Evolutionary conservation across 2,888 invertebrate species (phyloP).

Genomic region (Graphium colonna): DNA sequence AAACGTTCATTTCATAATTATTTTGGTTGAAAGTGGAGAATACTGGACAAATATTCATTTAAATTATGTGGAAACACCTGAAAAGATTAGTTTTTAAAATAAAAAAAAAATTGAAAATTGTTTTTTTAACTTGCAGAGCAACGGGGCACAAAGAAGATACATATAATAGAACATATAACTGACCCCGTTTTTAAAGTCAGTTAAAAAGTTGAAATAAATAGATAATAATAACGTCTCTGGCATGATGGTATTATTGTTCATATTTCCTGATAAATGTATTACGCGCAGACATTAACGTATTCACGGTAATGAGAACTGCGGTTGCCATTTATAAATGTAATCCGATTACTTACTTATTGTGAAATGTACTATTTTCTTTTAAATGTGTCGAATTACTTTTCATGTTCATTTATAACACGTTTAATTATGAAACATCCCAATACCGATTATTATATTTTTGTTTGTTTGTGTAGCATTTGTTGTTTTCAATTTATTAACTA

Average conservation of each 20-base stretch:
- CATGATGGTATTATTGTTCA: slow-evolving; percentile 10
- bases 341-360: slow-evolving; percentile 10
- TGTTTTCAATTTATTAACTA: too few relatives aligned
- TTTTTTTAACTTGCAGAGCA: too few relatives aligned
- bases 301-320: slow-evolving; percentile 11
- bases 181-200: neutral
- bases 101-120: too few relatives aligned
- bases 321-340: slow-evolving; percentile 20
- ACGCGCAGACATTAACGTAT: slow-evolving; percentile 12
- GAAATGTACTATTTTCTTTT: slow-evolving; percentile 7
- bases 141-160: too few relatives aligned
- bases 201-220: neutral
- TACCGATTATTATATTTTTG: too few relatives aligned
- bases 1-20: too few relatives aligned
- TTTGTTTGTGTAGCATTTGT: too few relatives aligned
- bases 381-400: slow-evolving; percentile 10
- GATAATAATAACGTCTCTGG: neutral
- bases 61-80: neutral
- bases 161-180: too few relatives aligned
- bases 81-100: too few relatives aligned
- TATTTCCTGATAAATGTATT: slow-evolving; percentile 18
- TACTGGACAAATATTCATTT: neutral
- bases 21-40: too few relatives aligned
- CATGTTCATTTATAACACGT: too few relatives aligned
- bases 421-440: too few relatives aligned